phyloP scores from a whole-genome alignment of 1,140 invertebrate species.

The Hirudo medicinalis region DNA sequence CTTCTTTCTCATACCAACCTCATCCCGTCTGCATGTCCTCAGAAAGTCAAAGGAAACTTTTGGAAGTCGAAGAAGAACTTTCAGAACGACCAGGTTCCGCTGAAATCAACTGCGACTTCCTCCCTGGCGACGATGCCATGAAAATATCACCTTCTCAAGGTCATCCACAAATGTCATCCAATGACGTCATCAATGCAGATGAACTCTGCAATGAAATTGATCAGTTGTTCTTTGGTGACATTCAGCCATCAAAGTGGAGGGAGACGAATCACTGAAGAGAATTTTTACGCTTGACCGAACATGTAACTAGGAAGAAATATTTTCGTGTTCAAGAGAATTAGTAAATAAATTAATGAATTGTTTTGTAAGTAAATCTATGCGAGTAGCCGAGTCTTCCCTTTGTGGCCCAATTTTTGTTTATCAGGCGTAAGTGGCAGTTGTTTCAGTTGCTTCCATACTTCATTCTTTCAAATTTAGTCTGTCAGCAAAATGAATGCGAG shows the following conservation, averaged over 20 bases:
- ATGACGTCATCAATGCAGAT: slow-evolving; percentile 4
- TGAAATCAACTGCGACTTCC: neutral
- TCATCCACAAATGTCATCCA: neutral
- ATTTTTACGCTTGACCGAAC: no score
- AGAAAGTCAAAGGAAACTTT: slow-evolving; percentile 3
- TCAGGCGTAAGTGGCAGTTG: no score
- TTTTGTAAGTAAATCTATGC: no score
- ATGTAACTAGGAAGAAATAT: no score
- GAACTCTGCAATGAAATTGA: slow-evolving; percentile 17
- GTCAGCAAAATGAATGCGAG: no score
- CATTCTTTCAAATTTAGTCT: no score
- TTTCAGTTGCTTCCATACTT: no score
- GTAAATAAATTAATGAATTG: no score
- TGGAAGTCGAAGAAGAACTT: neutral
- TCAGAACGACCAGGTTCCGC: no score
- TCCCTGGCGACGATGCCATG: neutral
- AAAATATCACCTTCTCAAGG: neutral
- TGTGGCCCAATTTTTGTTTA: no score
- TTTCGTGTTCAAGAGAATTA: no score
- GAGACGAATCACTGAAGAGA: neutral
- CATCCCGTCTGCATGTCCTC: neutral
- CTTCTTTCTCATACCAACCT: neutral
- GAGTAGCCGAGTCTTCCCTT: no score
- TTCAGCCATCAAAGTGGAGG: neutral
- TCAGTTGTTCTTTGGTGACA: slow-evolving; percentile 4